Conservation (phyloP, 1,140 invertebrate genomes). For the Artemia franciscana region DNA sequence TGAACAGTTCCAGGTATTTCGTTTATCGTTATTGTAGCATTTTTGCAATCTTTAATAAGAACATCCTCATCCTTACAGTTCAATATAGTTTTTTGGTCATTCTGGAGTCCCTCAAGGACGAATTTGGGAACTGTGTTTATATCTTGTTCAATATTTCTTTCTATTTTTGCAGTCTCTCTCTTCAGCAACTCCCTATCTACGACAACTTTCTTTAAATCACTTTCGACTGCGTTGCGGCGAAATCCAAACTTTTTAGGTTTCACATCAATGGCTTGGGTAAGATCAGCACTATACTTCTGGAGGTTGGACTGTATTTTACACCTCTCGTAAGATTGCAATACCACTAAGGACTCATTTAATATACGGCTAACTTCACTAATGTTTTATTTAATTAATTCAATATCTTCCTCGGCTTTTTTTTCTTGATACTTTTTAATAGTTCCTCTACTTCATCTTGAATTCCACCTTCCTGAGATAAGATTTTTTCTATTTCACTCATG, state of each 20-base stretch:
- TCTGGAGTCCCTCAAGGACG: too few relatives aligned
- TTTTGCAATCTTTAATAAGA: background rate
- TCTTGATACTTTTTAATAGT: background rate
- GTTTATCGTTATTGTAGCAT: background rate
- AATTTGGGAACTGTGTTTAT: too few relatives aligned
- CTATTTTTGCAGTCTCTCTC: background rate
- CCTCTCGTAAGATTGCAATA: background rate
- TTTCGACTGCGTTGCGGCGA: background rate
- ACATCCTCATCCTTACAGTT: background rate
- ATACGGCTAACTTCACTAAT: background rate
- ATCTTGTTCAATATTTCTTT: background rate
- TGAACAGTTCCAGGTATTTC: constrained; percentile 7
- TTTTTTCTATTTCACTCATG: background rate
- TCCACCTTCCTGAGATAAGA: background rate
- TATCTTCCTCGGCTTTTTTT: background rate
- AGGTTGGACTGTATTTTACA: background rate
- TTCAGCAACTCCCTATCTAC: background rate
- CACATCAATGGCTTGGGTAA: background rate
- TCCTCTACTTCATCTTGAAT: background rate
- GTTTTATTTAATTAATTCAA: background rate
- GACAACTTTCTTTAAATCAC: background rate
- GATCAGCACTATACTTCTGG: background rate
- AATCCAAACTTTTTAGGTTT: background rate
- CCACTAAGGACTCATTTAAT: background rate
- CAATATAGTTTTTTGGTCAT: background rate